Base-by-base conservation (phyloP, 2,888 invertebrate genomes). In the Oligia strigilis region DNA sequence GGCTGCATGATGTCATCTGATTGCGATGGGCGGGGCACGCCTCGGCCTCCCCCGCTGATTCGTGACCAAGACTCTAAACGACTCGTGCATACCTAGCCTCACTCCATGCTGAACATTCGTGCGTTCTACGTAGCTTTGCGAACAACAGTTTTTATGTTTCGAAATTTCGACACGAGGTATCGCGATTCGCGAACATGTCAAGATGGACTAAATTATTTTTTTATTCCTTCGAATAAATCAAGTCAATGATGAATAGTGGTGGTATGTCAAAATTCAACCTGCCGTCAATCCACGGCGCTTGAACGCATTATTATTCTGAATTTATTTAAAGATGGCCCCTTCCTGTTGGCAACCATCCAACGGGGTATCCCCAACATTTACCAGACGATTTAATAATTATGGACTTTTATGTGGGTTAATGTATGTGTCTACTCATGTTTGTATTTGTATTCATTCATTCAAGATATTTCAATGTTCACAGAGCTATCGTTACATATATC, bases 361-460 rank as follows among this genome's bases (percentile, higher is more conserved):
- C 93, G 94, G 96, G 96, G 96, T 94, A 95, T 94, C 95, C 96
- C 97, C 95, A 91, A 92, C 93, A 93, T 94, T 94, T 94, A 95
- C 95, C 95, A 96, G 96, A 96, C 95, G 94, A 94, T 95, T 94
- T 94, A 94, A 95, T 95, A 95, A 96, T 95, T 95, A 95, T 93
- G 93, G 93, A 93, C 93, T 94, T 94, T 94, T 93, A 93, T 94
- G 91, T 93, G 92, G 92, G 94, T 94, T 93, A 92, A 92, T 93
- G 92, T 92, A 91, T 92, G 91, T 92, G 91, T 92, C 90, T 91
- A 91, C 91, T 90, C 87, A 90, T 92, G 90, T 92, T 92, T 91
- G 90, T 91, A 86, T 89, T 87, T 85, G 91, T 89, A 88, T 90
- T 91, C 91, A 91, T 92, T 93, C 93, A 93, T 92, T 91, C 88